These are phyloP conservation scores for Athene noctua DNA, from an alignment of 2,113 vertebrate genomes.

Conservation along the genomic window DNA sequence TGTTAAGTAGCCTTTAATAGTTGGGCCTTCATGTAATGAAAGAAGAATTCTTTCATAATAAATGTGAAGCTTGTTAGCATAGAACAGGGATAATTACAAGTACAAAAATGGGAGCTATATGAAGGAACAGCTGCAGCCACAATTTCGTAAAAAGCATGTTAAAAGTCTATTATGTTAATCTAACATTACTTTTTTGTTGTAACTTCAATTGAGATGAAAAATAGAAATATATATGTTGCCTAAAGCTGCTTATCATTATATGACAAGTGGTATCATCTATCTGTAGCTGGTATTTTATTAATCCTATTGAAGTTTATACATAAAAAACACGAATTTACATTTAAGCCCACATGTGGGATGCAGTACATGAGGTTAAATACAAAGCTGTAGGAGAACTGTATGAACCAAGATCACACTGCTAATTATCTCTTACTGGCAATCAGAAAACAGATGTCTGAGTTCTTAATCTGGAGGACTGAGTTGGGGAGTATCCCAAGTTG, in stretches of 20 bases:
- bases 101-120: slow-evolving; percentile 6
- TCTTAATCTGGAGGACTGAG: not conserved
- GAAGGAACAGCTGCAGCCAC: slow-evolving; percentile 54
- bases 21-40: slow-evolving; percentile 31
- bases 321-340: not conserved
- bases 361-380: not conserved
- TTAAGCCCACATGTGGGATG: not conserved
- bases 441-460: not conserved
- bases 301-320: not conserved
- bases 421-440: not conserved
- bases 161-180: slow-evolving; percentile 31
- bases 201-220: slow-evolving; percentile 1
- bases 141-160: not conserved
- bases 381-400: not conserved
- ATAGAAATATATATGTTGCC: not conserved
- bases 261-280: not conserved
- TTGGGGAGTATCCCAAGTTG: not conserved
- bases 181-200: not conserved
- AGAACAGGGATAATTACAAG: slow-evolving; percentile 37
- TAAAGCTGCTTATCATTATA: not conserved
- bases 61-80: not conserved
- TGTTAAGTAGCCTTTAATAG: slow-evolving; percentile 44
- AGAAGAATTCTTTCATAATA: slow-evolving; percentile 6
- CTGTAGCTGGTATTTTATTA: not conserved
- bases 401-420: not conserved